These are phyloP conservation scores for Dendrolimus kikuchii DNA, from an alignment of 1,140 invertebrate species.

Conservation along the genomic window DNA sequence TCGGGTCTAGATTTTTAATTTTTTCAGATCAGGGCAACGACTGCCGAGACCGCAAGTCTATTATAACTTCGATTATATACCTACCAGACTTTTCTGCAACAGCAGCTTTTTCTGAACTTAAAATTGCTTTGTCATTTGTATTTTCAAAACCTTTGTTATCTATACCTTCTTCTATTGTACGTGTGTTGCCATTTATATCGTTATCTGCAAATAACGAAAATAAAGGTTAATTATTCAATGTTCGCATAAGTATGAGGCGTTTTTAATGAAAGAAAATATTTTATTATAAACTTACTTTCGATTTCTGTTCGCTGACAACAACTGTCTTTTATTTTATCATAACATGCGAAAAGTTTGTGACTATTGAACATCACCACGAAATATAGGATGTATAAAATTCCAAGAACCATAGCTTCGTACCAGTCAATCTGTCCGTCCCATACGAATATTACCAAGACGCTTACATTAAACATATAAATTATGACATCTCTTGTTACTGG, in stretches of 20 bases:
- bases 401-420: conserved; percentile 82
- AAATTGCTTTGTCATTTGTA: neutral
- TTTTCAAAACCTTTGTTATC: conserved; percentile 35
- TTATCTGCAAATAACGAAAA: conserved; percentile 12
- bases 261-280: no score
- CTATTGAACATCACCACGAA: conserved; percentile 64
- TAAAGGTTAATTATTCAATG: neutral
- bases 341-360: conserved; percentile 31
- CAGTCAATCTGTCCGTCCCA: conserved; percentile 86
- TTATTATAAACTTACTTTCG: conserved; percentile 27
- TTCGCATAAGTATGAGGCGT: neutral
- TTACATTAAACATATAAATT: conserved; percentile 86
- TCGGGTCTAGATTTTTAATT: no score
- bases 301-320: conserved; percentile 13
- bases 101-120: conserved; percentile 15
- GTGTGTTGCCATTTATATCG: conserved; percentile 4
- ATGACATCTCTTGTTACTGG: conserved; percentile 88
- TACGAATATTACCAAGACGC: conserved; percentile 82
- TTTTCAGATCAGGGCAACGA: no score
- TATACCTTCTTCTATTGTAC: conserved; percentile 34
- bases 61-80: neutral
- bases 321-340: conserved; percentile 17
- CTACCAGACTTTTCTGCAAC: conserved; percentile 19
- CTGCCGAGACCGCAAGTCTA: no score
- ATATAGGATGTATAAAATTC: conserved; percentile 80